These are phyloP conservation scores for Hirudo medicinalis DNA, from an alignment of 1,140 invertebrate genomes.

Conservation along the genomic window DNA sequence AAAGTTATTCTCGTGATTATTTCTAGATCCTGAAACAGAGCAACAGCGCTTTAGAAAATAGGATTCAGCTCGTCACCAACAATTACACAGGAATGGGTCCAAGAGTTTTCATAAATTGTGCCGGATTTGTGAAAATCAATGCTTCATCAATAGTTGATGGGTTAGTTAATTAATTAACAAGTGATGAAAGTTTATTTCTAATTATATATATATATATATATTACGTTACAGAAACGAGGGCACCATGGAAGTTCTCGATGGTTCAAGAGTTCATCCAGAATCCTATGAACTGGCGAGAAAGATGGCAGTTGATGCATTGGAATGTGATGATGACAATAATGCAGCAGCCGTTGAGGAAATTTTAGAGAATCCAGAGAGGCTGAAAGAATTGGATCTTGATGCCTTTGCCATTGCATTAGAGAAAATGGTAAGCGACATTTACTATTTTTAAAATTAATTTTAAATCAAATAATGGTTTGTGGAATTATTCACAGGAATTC, in stretches of 20 bases:
- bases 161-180: too few species aligned
- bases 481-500: conserved; percentile 50
- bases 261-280: conserved; percentile 93
- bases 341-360: conserved; percentile 93
- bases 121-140: conserved; percentile 97
- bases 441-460: too few species aligned
- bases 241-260: conserved; percentile 90
- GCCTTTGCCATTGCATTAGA: conserved; percentile 93
- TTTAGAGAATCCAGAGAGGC: conserved; percentile 74
- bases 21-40: conserved; percentile 56
- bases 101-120: conserved; percentile 97
- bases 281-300: conserved; percentile 98
- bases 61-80: conserved; percentile 86
- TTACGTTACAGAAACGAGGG: conserved; percentile 59
- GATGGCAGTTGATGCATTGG: conserved; percentile 97
- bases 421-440: conserved; percentile 52
- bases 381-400: conserved; percentile 93
- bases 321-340: conserved; percentile 66
- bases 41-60: conserved; percentile 79
- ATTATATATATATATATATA: too few species aligned
- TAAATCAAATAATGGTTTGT: too few species aligned
- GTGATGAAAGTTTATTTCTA: too few species aligned
- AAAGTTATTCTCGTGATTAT: too few species aligned
- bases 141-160: conserved; percentile 48
- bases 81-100: conserved; percentile 73